Conservation (phyloP, 2,113 vertebrate species). For the Amia ocellicauda region DNA sequence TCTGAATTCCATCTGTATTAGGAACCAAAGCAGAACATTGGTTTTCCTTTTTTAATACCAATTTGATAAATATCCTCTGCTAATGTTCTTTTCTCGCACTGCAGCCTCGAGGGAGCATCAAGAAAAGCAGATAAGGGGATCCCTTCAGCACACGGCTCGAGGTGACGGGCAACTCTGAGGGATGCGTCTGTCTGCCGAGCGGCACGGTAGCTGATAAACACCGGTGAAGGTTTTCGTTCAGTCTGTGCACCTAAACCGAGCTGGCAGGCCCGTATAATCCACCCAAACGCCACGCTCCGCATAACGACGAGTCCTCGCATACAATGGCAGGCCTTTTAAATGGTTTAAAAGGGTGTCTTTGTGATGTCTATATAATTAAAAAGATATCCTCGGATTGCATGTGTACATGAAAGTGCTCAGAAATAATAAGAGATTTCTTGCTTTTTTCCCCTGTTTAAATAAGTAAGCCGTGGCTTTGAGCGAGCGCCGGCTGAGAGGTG, state of each 20-base stretch:
- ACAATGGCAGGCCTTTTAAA: constrained; percentile 13
- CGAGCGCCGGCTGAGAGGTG: background rate
- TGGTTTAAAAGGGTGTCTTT: background rate
- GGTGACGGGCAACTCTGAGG: no score
- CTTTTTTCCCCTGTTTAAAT: no score
- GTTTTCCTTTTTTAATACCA: no score
- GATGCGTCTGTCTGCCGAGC: no score
- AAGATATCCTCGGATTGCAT: background rate
- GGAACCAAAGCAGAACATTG: no score
- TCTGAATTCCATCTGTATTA: no score
- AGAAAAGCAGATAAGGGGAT: no score
- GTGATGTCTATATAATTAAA: background rate
- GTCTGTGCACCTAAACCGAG: background rate
- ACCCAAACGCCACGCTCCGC: background rate
- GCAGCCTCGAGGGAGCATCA: no score
- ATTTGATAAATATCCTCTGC: no score
- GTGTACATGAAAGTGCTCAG: background rate
- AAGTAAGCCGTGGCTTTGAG: background rate
- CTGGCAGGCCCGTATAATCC: constrained; percentile 2
- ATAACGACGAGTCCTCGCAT: background rate
- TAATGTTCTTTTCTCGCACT: no score
- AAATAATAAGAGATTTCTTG: background rate
- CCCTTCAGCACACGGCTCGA: no score
- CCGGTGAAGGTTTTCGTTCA: background rate
- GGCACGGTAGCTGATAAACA: no score